phyloP scores from a whole-genome alignment of 64 coral and sea anemone genomes.

The Actinia equina region DNA sequence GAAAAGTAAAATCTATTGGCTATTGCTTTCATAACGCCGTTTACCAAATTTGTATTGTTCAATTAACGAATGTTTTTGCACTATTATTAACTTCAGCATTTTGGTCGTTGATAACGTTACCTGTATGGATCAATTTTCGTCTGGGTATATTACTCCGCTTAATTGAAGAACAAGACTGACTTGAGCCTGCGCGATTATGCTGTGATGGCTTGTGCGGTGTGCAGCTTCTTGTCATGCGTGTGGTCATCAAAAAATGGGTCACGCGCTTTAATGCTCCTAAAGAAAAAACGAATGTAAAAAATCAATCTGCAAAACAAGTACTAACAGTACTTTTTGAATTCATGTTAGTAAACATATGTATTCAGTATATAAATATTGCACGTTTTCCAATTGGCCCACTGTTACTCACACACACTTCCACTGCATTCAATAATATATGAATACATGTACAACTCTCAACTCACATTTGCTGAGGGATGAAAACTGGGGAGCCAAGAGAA shows the following conservation, averaged over 20 bases:
- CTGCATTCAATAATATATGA: too few relatives aligned
- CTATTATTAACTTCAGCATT: not conserved
- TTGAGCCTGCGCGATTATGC: conserved; percentile 5
- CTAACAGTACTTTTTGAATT: too few relatives aligned
- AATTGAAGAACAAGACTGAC: not conserved
- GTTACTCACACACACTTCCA: too few relatives aligned
- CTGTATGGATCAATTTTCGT: not conserved
- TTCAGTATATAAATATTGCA: too few relatives aligned
- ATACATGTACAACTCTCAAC: too few relatives aligned
- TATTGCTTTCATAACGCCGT: not conserved
- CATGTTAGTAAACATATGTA: too few relatives aligned
- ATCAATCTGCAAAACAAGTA: not conserved
- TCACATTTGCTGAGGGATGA: too few relatives aligned
- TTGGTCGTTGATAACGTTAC: not conserved
- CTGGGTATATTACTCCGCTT: not conserved
- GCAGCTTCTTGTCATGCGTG: conserved; percentile 74
- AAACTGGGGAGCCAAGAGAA: too few relatives aligned
- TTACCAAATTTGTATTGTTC: not conserved
- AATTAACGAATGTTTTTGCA: not conserved
- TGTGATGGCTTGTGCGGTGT: conserved; percentile 32
- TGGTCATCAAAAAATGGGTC: conserved; percentile 91
- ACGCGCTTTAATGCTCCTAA: conserved; percentile 90
- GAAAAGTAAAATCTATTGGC: not conserved
- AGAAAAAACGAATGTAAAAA: not conserved
- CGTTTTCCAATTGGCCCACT: too few relatives aligned